Base-by-base conservation (phyloP, 2,113 vertebrate species). In the Ammodytes marinus region DNA sequence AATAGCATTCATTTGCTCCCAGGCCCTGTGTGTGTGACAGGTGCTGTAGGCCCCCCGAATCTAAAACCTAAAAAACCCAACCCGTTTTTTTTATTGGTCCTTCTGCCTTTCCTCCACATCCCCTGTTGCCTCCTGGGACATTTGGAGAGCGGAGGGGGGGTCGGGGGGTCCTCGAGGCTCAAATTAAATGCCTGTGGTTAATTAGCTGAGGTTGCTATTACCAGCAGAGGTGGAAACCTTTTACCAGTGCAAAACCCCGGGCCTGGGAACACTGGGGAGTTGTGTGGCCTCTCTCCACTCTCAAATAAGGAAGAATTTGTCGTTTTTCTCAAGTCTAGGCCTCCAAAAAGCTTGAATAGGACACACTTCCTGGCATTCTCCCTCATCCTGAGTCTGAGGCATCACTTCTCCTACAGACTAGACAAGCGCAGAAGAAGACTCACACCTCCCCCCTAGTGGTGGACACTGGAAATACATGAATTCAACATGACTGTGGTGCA, bases 391-490 rank as follows among this genome's bases (percentile, higher is more conserved):
- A 71, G 58, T 77, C 27, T 3, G 37, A 77, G 19, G n/a, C 75
- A 79, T 58, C 63, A 69, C 58, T 19, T 19, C 17, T 74, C 7
- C 64, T 77, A 53, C 46, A 63, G 66, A 7, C 66, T 66, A 82
- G 69, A 47, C 6, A 15, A 15, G 3, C 4, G 5, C 39, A 50
- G 6, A 52, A 12, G n/a, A 9, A 78, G 85, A 90, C 90, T 87
- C 93, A 88, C 77, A 88, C 1, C 80, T 79, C 75, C 93, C 93
- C 85, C 88, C 93, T 92, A 75, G 91, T 94, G 93, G 91, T 68
- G 8, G n/a, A 10, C 1, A 0, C 35, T 37, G 76, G 8, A 50
- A 4, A 58, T 85, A 74, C 80, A 81, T 3, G 69, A 27, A 17
- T 43, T n/a, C 15, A 46, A 4, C 10, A 40, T 35, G 40, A 39